Evolutionary conservation across 2,888 invertebrate species (phyloP).

Genomic region (Chloromyia formosa): DNA sequence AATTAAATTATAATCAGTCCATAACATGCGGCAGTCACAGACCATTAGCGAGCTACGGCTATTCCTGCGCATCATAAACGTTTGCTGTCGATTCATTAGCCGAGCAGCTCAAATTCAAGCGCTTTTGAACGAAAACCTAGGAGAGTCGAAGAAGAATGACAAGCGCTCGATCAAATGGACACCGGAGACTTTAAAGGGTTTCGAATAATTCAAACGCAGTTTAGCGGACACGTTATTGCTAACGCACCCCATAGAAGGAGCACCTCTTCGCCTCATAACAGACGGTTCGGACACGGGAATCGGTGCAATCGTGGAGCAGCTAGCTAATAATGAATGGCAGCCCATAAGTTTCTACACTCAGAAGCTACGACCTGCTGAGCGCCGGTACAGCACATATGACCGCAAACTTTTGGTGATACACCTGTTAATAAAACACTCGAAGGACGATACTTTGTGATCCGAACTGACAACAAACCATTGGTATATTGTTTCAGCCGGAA

Average conservation of each 20-base stretch:
- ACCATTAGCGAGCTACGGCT: no score
- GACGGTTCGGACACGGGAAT: no score
- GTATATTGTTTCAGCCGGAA: neutral
- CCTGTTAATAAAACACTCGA: neutral
- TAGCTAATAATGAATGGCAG: neutral
- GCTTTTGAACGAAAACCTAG: neutral
- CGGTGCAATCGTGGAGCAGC: neutral
- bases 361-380: no score
- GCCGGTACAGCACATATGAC: neutral
- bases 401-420: neutral
- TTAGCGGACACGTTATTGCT: neutral
- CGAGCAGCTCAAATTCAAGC: neutral
- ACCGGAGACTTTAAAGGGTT: neutral
- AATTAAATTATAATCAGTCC: neutral
- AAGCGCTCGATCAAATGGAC: neutral
- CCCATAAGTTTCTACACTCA: neutral
- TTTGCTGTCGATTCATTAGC: neutral
- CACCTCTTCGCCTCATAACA: neutral
- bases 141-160: neutral
- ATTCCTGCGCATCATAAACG: no score
- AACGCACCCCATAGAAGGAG: neutral
- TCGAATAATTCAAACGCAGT: neutral
- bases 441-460: neutral
- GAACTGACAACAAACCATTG: neutral
- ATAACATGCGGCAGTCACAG: neutral